Evolutionary conservation across 2,113 vertebrate genomes (phyloP), one percentile per base, ranked within the genome.

Genomic region (Larimichthys polyactis): DNA sequence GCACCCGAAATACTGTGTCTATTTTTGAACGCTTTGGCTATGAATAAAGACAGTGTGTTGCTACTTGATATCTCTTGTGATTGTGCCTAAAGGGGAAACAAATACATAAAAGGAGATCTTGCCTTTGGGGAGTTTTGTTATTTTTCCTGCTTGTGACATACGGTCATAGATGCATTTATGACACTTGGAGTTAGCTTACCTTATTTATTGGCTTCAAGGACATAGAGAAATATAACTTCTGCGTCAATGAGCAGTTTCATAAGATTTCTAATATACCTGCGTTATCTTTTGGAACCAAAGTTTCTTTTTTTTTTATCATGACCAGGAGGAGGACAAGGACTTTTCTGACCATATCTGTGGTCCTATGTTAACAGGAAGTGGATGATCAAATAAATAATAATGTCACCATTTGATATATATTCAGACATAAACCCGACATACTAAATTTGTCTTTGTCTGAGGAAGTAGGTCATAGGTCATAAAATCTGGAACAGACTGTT

Each of bases 31-130:
- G 6, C 7, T 20, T 0, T 27, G 57, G 10, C 69, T 75, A 51
- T 79, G 68, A 81, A 87, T 89, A 76, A 68, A 88, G 57, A 2
- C 54, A 8, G 15, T 54, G 69, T 80, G 75, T 52, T 82, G 72
- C 44, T 72, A 82, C 69, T 71, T 63, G 36, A 52, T 78, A 29
- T 82, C 72, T 68, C 59, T 63, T 22, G 59, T 63, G 72, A 83
- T 84, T 77, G 59, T 77, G 14, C 52, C 36, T 59, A 15, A 3
- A 5, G n/a, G 17, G 65, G 67, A 54, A 87, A 64, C 16, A 67
- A 68, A 58, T 22, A 3, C 58, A 63, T 55, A 67, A 52, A 72
- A 74, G 32, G 69, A 74, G 22, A 70, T 19, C 24, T 57, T 73
- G 51, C 17, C 55, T 68, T 55, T 4, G 64, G 46, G 44, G 57